Percentiles rank a stretch among this genome's conserved stretches.
These are phyloP conservation scores for Trilocha varians DNA, from an alignment of 2,888 invertebrate genomes.

Conservation along the genomic window DNA sequence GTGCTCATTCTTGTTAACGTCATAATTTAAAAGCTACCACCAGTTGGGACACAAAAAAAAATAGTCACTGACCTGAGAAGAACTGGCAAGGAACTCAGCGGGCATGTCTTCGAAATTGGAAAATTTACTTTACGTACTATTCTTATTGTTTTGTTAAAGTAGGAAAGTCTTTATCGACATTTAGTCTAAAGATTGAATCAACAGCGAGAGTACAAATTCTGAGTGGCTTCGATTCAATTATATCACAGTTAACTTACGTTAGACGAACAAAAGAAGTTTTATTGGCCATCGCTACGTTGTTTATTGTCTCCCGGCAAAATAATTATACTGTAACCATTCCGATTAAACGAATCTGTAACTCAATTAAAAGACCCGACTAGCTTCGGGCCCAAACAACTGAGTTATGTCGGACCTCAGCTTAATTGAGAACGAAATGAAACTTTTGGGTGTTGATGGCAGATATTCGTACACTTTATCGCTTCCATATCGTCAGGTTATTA, in stretches of 20 bases:
- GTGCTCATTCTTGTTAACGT: too few relatives aligned
- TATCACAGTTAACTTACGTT: constrained; percentile 16
- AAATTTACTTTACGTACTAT: too few relatives aligned
- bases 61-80: too few relatives aligned
- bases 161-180: neutral
- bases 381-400: constrained; percentile 4
- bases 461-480: neutral
- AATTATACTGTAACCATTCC: constrained; percentile 13
- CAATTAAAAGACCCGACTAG: constrained; percentile 10
- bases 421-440: constrained; percentile 13
- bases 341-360: constrained; percentile 16
- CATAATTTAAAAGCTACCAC: too few relatives aligned
- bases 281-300: constrained; percentile 15
- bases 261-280: constrained; percentile 19
- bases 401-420: constrained; percentile 11
- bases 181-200: neutral
- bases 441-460: constrained; percentile 9
- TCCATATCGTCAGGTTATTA: neutral
- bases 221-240: constrained; percentile 32
- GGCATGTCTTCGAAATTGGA: too few relatives aligned
- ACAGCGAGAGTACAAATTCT: constrained; percentile 16
- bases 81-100: too few relatives aligned
- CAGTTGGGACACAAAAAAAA: too few relatives aligned
- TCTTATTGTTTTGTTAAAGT: neutral
- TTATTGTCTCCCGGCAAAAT: constrained; percentile 19